phyloP scores from a whole-genome alignment of 2,797 vertebrate species.

The Varecia variegata region DNA sequence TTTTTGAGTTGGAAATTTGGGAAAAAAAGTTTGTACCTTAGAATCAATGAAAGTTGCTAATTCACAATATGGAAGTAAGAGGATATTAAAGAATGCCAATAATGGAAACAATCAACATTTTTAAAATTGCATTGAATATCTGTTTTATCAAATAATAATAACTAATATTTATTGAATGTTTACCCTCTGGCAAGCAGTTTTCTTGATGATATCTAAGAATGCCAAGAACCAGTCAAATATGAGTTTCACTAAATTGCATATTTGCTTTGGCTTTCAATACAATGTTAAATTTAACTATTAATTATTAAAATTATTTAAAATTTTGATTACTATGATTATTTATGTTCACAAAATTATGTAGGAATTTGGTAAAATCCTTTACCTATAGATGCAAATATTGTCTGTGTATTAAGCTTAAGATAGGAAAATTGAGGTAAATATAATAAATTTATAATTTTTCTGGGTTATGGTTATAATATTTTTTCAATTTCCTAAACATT shows the following conservation, averaged over 20 bases:
- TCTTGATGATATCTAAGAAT: not conserved
- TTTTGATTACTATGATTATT: not conserved
- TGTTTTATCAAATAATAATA: not conserved
- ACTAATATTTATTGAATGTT: not conserved
- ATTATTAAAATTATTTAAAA: not conserved
- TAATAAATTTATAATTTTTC: not conserved
- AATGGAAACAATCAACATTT: not conserved
- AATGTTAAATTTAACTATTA: slow-evolving; percentile 37
- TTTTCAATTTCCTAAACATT: not conserved
- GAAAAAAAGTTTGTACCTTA: not conserved
- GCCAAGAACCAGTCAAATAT: slow-evolving; percentile 22
- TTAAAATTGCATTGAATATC: not conserved
- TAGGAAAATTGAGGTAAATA: not conserved
- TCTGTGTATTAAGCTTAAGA: not conserved
- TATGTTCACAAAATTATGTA: not conserved
- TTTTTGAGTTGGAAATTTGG: not conserved
- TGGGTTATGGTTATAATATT: not conserved
- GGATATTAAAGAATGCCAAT: not conserved
- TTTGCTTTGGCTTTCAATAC: slow-evolving; percentile 17
- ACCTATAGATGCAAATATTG: not conserved
- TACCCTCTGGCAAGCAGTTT: not conserved
- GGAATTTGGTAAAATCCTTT: not conserved
- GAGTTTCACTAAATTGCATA: slow-evolving; percentile 52
- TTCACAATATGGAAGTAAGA: not conserved
- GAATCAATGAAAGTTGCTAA: not conserved